Evolutionary conservation across 1,140 invertebrate genomes (phyloP), one percentile per base, ranked within the genome.

Genomic region (Bombus pascuorum): DNA sequence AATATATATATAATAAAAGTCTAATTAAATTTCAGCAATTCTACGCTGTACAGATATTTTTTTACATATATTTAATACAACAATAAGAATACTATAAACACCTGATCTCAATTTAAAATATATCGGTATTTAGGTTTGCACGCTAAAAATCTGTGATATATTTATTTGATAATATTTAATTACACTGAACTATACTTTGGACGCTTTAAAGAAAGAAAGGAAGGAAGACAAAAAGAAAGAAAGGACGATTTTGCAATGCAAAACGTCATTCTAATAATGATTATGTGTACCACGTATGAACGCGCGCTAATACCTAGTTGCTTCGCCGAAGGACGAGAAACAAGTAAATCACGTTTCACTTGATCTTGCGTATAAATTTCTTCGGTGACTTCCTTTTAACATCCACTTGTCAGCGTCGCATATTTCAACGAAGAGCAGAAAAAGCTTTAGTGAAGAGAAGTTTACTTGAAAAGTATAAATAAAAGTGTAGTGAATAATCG

Each of bases 221-320:
- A 53, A 77, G 37, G 28, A 18, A 77, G 59, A 32, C 0, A 42
- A 34, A 66, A 34, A 66, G 34, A 76, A 18, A 59, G 12, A 76
- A 66, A 62, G 57, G 32, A 28, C 13, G n/a, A 81, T 75, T 22
- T 68, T 75, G 37, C 39, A 89, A 89, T 89, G 87, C 85, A 89
- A n/a, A 89, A 89, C 88, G 77, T 83, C 76, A 68, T 81, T 77
- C 44, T 84, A 84, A 86, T 84, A 89, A 90, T 47, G 68, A 87
- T 88, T 66, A 77, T 89, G 57, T 81, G 65, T 78, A 76, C 32
- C 77, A 81, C 66, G 53, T 47, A 82, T 87, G 47, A 39, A 85
- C 81, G 89, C 89, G 75, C 88, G 89, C 88, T 79, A 70, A 86
- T 83, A 78, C 65, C 73, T 81, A 83, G 65, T 65, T 81, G 57